Evolutionary conservation across 2,113 vertebrate genomes (phyloP).

Genomic region (Saimiri boliviensis): DNA sequence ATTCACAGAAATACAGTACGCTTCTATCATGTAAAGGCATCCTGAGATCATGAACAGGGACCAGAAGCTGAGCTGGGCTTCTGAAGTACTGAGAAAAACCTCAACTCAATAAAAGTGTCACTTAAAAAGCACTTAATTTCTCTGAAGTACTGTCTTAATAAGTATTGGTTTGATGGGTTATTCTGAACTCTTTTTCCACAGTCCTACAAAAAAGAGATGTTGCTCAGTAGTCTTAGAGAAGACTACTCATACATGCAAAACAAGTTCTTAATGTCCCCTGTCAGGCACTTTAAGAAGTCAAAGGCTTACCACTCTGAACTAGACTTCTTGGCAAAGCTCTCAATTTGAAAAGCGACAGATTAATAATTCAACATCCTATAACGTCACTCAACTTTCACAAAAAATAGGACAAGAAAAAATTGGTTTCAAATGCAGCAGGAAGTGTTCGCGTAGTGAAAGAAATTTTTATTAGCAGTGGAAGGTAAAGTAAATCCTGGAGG

Average conservation of each 20-base stretch:
- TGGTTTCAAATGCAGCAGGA: constrained; percentile 35
- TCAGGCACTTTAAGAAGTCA: not conserved
- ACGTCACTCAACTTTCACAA: constrained; percentile 24
- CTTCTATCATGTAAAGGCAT: not conserved
- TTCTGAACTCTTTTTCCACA: constrained; percentile 37
- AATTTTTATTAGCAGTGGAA: not conserved
- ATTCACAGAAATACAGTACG: not conserved
- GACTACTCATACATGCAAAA: not conserved
- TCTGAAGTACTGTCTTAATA: constrained; percentile 57
- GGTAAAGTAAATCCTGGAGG: not conserved
- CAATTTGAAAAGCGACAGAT: constrained; percentile 52
- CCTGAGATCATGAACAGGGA: constrained; percentile 2
- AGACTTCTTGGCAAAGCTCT: constrained; percentile 10
- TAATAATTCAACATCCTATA: constrained; percentile 50
- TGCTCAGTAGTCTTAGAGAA: constrained; percentile 11
- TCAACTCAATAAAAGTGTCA: constrained; percentile 40
- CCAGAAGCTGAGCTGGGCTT: not conserved
- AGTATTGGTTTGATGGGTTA: constrained; percentile 39
- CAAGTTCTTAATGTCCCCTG: not conserved
- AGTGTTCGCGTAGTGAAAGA: constrained; percentile 11
- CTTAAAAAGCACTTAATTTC: constrained; percentile 70
- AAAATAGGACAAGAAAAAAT: constrained; percentile 54
- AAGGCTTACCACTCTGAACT: not conserved
- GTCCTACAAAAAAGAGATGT: not conserved
- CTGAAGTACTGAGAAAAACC: constrained; percentile 14